A percentile compares a stretch with the other conserved stretches of the same genome.
Conservation (phyloP, 2,113 vertebrate species). For the Phylloscopus whistleri region DNA sequence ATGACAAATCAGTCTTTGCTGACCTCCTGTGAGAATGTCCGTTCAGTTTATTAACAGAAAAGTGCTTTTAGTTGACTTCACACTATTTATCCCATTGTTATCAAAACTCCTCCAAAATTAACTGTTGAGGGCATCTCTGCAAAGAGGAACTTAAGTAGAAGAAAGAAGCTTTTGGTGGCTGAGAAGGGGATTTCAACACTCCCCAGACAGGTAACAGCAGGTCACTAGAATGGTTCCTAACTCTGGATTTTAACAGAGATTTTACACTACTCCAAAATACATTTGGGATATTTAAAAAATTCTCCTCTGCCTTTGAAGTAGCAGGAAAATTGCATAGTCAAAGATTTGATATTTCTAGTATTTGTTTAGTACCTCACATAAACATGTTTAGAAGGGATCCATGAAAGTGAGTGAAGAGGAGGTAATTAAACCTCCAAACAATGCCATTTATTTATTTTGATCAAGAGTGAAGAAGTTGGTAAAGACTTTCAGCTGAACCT, state of each 20-base stretch:
- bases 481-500: background rate
- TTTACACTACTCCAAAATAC: background rate
- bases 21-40: background rate
- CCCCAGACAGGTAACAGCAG: background rate
- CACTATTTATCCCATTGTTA: background rate
- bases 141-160: background rate
- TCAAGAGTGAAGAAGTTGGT: background rate
- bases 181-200: background rate
- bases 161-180: background rate
- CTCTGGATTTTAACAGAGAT: background rate
- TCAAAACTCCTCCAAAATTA: conserved; percentile 1
- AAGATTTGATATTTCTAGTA: background rate
- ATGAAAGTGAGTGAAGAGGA: background rate
- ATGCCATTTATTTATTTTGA: conserved; percentile 8
- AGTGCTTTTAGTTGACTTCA: background rate
- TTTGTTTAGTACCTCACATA: background rate
- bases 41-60: background rate
- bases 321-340: background rate
- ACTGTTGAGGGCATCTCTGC: background rate
- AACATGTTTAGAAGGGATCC: background rate
- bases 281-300: background rate
- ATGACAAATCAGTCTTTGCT: background rate
- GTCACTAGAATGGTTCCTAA: background rate
- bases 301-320: background rate
- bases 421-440: background rate